Evolutionary conservation across 2,113 vertebrate species (phyloP).

Genomic region (Pluvianellus socialis): DNA sequence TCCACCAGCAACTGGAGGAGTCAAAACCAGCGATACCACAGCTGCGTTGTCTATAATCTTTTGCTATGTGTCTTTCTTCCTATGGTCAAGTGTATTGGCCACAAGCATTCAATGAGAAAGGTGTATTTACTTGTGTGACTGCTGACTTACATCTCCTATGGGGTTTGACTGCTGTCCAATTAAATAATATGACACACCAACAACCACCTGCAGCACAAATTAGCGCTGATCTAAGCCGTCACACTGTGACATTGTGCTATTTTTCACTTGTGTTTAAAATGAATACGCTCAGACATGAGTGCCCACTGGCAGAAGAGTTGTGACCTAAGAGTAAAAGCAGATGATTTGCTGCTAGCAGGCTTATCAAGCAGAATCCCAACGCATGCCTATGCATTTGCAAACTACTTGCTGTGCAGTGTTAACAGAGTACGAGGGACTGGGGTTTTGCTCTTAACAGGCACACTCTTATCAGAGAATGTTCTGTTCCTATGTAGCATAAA

Average conservation of each 20-base stretch:
- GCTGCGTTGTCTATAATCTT: background rate
- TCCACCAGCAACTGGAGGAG: background rate
- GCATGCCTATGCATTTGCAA: background rate
- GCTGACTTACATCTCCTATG: background rate
- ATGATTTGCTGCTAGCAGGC: background rate
- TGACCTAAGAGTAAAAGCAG: background rate
- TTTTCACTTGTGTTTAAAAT: background rate
- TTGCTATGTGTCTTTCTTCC: background rate
- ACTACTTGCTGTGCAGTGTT: background rate
- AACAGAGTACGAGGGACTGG: background rate
- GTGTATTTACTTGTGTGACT: background rate
- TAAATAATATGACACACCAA: background rate
- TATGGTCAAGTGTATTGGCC: background rate
- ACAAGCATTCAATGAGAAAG: background rate
- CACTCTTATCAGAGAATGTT: slow-evolving; percentile 19
- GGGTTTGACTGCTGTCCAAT: background rate
- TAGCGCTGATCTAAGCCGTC: background rate
- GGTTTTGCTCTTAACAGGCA: background rate
- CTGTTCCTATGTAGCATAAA: background rate
- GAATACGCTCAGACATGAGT: background rate
- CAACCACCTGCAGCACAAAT: background rate
- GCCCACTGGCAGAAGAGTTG: background rate
- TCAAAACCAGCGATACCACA: background rate
- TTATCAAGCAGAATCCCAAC: background rate
- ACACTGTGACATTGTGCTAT: background rate